A percentile compares a stretch with the other conserved stretches of the same genome.
Evolutionary conservation across 1,140 invertebrate genomes (phyloP).

Genomic region (Aphelenchoides avenae): DNA sequence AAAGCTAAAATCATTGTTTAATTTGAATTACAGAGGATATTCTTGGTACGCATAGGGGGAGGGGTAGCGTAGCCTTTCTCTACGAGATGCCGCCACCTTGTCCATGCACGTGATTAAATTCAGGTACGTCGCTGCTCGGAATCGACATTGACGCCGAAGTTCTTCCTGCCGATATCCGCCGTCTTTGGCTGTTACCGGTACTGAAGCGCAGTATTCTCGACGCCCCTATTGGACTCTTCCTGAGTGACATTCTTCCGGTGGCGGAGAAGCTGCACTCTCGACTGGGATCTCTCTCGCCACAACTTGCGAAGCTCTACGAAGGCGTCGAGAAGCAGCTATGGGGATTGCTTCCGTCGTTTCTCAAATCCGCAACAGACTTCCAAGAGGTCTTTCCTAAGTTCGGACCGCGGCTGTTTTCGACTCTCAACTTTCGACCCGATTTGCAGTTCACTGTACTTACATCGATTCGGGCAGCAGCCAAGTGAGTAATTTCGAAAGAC

Average conservation of each 20-base stretch:
- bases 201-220: constrained; percentile 75
- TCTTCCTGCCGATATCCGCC: constrained; percentile 67
- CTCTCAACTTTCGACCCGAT: constrained; percentile 62
- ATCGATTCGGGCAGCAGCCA: constrained; percentile 60
- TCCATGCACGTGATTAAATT: no score
- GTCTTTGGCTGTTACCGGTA: constrained; percentile 81
- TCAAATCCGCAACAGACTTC: constrained; percentile 76
- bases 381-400: constrained; percentile 67
- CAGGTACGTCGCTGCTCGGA: no score
- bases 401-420: constrained; percentile 71
- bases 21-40: no score
- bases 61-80: no score
- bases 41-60: no score
- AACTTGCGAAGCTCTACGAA: constrained; percentile 27
- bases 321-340: constrained; percentile 71
- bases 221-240: constrained; percentile 77
- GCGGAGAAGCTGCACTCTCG: constrained; percentile 60
- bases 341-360: constrained; percentile 79
- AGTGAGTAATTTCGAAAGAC: no score
- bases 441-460: constrained; percentile 60
- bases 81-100: no score
- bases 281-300: no score
- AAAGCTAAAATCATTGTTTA: no score
- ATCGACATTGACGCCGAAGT: constrained; percentile 50
- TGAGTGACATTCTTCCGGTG: constrained; percentile 73